Percentiles rank a stretch among this genome's conserved stretches.
These are phyloP conservation scores for Paracanthobrama guichenoti DNA, from an alignment of 2,113 vertebrate species.

Conservation along the genomic window DNA sequence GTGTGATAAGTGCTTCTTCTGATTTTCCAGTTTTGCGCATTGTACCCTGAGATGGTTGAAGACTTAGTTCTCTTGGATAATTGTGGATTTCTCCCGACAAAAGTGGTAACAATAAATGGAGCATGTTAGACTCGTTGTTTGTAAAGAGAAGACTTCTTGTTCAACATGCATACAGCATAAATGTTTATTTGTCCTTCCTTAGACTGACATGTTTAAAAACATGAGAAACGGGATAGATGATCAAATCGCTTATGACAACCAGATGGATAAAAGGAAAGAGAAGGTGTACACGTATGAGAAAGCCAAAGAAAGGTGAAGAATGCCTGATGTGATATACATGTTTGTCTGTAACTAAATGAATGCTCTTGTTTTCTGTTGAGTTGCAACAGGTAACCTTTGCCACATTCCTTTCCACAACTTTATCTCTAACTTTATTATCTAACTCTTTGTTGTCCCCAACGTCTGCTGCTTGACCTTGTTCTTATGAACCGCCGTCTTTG, in stretches of 20 bases:
- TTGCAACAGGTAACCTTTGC: background rate
- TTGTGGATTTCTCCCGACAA: constrained; percentile 74
- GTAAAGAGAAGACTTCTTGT: background rate
- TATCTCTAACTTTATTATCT: background rate
- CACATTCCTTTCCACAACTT: background rate
- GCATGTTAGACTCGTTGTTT: background rate
- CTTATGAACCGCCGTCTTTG: no score
- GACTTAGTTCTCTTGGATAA: constrained; percentile 83
- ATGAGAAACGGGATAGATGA: constrained; percentile 70
- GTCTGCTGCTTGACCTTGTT: no score
- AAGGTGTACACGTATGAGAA: constrained; percentile 74
- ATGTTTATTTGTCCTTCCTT: background rate
- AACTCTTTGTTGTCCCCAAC: no score
- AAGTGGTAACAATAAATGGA: constrained; percentile 59
- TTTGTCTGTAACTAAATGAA: background rate
- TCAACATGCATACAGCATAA: background rate
- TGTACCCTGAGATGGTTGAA: constrained; percentile 91
- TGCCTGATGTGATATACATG: background rate
- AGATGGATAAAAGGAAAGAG: constrained; percentile 58
- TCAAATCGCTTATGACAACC: constrained; percentile 71
- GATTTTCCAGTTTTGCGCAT: constrained; percentile 77
- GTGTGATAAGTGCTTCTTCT: background rate
- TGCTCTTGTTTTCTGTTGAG: background rate
- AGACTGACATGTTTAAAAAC: constrained; percentile 60
- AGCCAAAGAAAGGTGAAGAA: constrained; percentile 73